Percentiles rank a stretch among this genome's conserved stretches.
These are phyloP conservation scores for Mercenaria mercenaria DNA, from an alignment of 1,140 invertebrate genomes.

Conservation along the genomic window DNA sequence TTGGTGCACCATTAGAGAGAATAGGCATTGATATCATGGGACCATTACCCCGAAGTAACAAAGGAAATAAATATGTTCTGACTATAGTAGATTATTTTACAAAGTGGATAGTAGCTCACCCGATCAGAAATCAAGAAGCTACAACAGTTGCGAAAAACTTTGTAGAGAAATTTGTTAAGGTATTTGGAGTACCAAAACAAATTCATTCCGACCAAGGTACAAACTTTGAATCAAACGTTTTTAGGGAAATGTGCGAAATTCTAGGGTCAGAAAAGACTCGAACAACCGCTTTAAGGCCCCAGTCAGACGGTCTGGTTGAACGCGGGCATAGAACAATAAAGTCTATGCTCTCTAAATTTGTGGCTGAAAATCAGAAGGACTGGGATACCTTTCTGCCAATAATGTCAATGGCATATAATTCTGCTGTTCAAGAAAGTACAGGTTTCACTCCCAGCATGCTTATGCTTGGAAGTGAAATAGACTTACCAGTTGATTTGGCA, in stretches of 20 bases:
- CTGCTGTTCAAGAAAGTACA: slow-evolving; percentile 26
- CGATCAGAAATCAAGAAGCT: slow-evolving; percentile 70
- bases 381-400: slow-evolving; percentile 55
- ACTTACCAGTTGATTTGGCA: slow-evolving; percentile 41
- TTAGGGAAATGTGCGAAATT: slow-evolving; percentile 10
- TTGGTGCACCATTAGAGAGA: slow-evolving; percentile 59
- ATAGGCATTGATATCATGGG: slow-evolving; percentile 63
- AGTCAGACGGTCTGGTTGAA: slow-evolving; percentile 66
- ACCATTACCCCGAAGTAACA: slow-evolving; percentile 13
- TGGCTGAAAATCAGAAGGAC: slow-evolving; percentile 12
- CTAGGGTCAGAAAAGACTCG: not conserved
- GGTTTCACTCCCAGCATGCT: slow-evolving; percentile 49
- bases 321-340: slow-evolving; percentile 57
- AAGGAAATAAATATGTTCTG: not conserved
- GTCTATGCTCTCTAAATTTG: slow-evolving; percentile 39
- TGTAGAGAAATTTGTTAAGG: slow-evolving; percentile 78
- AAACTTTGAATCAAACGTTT: slow-evolving; percentile 18
- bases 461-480: slow-evolving; percentile 61
- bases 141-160: slow-evolving; percentile 81
- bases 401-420: slow-evolving; percentile 41
- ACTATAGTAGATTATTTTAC: slow-evolving; percentile 73
- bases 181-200: slow-evolving; percentile 83
- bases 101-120: slow-evolving; percentile 70
- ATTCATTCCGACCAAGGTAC: slow-evolving; percentile 83
- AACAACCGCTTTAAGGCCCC: slow-evolving; percentile 45